Evolutionary conservation across 2,113 vertebrate genomes (phyloP), one percentile per base, ranked within the genome.

Genomic region (Erpornis zantholeuca): DNA sequence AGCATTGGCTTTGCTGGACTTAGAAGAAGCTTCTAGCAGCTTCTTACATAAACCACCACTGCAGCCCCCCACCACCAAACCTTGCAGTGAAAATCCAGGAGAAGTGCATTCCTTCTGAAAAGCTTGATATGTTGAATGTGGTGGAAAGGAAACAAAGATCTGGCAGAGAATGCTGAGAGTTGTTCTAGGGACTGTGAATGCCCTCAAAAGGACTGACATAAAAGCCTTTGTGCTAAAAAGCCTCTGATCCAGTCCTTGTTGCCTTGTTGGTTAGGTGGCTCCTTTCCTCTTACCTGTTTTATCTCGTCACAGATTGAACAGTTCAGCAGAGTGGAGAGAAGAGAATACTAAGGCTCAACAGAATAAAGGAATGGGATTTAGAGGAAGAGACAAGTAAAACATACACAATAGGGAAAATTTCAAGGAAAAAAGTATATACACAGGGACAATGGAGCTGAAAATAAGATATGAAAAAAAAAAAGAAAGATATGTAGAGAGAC

Each of bases 401-500:
- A 49, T 11, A 25, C 0, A 38, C 0, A 0, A 35, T 11, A 59
- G 2, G 15, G 16, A 80, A 40, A 91, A 45, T 60, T 18, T 52
- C 3, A 47, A 66, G 81, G 10, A 2, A 38, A 76, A 45, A 42
- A 24, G 4, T 45, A 10, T 19, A 19, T 63, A 40, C 4, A 16
- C 3, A 1, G 3, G 10, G 15, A 38, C 6, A 68, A 28, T 69
- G 31, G 23, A 72, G 12, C 11, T 59, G 15, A 6, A 86, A 81
- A 7, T 29, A 83, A 72, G 15, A 22, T 15, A 69, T 42, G 24
- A 15, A 6, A 53, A 18, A 20, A 50, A 20, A 27, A 35, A 54
- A 61, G 52, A 17, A 15, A 65, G 7, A 92, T 31, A 79, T n/a
- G 23, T 18, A 38, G 11, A 56, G 3, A 56, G 14, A 69, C 2